Percentiles rank a stretch among this genome's conserved stretches.
Evolutionary conservation across 2,797 vertebrate species (phyloP).

Genomic region (Sebastes cheni): DNA sequence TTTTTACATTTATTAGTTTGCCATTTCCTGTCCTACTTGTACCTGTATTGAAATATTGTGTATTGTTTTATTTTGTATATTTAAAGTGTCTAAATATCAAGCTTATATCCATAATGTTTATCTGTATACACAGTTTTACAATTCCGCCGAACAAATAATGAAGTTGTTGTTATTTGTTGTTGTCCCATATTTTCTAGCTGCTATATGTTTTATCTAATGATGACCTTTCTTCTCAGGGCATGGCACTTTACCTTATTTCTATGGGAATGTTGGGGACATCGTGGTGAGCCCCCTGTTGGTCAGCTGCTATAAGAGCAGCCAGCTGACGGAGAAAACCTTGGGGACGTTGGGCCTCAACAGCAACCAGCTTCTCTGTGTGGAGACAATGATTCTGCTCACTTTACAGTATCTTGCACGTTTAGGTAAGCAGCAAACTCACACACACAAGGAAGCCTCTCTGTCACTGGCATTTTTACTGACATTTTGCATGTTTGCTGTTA

Average conservation of each 20-base stretch:
- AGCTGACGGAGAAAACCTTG: constrained; percentile 89
- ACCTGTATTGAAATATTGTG: background rate
- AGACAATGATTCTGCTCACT: constrained; percentile 95
- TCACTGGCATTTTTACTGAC: background rate
- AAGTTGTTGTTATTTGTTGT: background rate
- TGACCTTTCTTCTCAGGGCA: constrained; percentile 82
- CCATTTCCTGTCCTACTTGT: background rate
- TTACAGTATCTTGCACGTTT: constrained; percentile 95
- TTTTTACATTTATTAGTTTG: background rate
- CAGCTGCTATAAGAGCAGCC: constrained; percentile 94
- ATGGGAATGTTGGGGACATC: constrained; percentile 96
- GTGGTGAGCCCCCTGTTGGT: constrained; percentile 97
- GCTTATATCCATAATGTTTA: background rate
- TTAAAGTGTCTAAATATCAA: background rate
- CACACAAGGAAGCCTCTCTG: background rate
- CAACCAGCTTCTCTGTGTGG: constrained; percentile 90
- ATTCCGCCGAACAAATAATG: background rate
- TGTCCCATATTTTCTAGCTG: background rate
- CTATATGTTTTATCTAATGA: background rate
- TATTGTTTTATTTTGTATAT: too few species aligned
- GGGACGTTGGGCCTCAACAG: constrained; percentile 87
- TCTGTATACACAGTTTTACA: background rate
- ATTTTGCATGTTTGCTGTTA: background rate
- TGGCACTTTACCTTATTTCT: constrained; percentile 98
- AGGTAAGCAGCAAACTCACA: constrained; percentile 78